Evolutionary conservation across 2,888 invertebrate species (phyloP), one percentile per base, ranked within the genome.

Genomic region (Anticlea derivata): DNA sequence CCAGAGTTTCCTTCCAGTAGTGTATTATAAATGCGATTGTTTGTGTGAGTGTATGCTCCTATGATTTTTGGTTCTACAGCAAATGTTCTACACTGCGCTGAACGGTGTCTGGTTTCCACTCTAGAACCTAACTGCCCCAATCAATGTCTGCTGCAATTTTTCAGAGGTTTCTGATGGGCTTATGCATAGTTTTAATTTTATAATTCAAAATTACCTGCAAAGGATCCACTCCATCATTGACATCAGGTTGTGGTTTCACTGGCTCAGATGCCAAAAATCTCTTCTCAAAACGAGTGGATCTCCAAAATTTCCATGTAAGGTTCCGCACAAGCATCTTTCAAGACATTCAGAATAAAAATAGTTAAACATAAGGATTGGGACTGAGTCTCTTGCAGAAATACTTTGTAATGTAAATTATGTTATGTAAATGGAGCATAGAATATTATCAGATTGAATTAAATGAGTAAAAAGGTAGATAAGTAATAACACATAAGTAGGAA

Each of bases 271-370:
- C 78, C n/a, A 89, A 60, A 17, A 78, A 75, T 48, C 88, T 76
- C 40, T 68, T 79, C 51, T 86, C 80, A 30, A 80, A 39, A 2
- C 73, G 64, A 11, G 82, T 58, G 1, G 76, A 65, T 50, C 74
- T 82, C 87, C 88, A 87, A 27, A 91, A 61, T 17, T 76, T 68
- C 50, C 83, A 71, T 7, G 79, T 72, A 22, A 88, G 50, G 37
- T 78, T 77, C 37, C 89, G 78, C 17, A 80, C 82, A 57, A 91
- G 76, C 85, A 91, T 91, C 80, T 83, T 84, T 22, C 13, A 46
- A 46, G 37, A 48, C 30, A 61, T 49, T 50, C 10, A 50, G 26
- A 34, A 29, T 8, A 31, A 29, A 3, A 56, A 55, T 55, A 39
- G 46, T 12, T 13, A 13, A 8, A 1, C 27, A 22, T 13, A 17